phyloP scores from a whole-genome alignment of 2,888 invertebrate species.

The Chirona hameri region DNA sequence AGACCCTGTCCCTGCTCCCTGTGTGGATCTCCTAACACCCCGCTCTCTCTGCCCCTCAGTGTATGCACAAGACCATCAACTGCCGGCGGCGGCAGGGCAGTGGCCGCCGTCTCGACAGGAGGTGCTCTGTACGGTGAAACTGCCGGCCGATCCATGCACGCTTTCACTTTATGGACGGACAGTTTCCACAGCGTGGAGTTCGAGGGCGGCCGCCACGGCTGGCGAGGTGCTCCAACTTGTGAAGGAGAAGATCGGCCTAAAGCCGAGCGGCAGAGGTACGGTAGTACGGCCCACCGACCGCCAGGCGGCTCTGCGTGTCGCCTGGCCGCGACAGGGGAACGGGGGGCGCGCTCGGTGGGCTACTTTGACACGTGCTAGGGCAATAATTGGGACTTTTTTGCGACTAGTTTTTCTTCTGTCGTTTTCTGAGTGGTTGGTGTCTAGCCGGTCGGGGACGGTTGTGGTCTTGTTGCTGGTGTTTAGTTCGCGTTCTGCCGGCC shows the following conservation, averaged over 20 bases:
- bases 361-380: too few species aligned
- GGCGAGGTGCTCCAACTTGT: conserved; percentile 83
- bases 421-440: too few species aligned
- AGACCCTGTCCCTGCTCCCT: too few species aligned
- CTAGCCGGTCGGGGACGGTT: too few species aligned
- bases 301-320: too few species aligned
- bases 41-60: conserved; percentile 49
- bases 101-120: conserved; percentile 90
- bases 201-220: conserved; percentile 85
- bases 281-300: too few species aligned
- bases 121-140: conserved; percentile 87
- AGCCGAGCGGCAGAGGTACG: conserved; percentile 66
- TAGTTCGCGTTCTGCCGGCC: too few species aligned
- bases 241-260: conserved; percentile 82
- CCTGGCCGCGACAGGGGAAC: too few species aligned
- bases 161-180: conserved; percentile 89
- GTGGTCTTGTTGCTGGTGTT: too few species aligned
- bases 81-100: conserved; percentile 73
- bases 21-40: background rate
- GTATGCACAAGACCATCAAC: conserved; percentile 64
- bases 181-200: conserved; percentile 94
- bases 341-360: too few species aligned
- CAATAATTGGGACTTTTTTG: too few species aligned
- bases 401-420: too few species aligned
- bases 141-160: conserved; percentile 84